Evolutionary conservation across 2,888 invertebrate genomes (phyloP).

Genomic region (Tenthredo scrophulariae): DNA sequence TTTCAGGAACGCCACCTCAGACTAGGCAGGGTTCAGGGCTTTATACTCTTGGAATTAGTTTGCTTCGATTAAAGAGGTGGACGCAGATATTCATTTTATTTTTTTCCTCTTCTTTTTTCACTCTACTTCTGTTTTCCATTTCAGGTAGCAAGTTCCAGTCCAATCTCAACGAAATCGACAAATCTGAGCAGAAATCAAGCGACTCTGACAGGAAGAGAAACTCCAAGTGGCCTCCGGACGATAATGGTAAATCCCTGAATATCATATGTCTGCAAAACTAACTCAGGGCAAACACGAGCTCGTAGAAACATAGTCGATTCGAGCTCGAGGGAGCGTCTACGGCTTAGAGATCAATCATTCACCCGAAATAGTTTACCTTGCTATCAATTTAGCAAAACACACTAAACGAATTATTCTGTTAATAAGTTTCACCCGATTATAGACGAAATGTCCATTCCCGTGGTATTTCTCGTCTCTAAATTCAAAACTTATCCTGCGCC

Average conservation of each 20-base stretch:
- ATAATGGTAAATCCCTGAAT: slow-evolving; percentile 48
- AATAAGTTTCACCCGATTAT: background rate
- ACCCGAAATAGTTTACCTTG: background rate
- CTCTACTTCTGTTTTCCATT: slow-evolving; percentile 61
- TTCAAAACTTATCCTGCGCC: background rate
- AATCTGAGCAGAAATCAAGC: slow-evolving; percentile 77
- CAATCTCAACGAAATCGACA: slow-evolving; percentile 77
- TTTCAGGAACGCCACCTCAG: slow-evolving; percentile 17
- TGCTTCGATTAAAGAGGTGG: background rate
- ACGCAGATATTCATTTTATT: background rate
- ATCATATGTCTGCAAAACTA: background rate
- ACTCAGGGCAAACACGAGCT: background rate
- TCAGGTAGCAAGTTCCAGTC: slow-evolving; percentile 75
- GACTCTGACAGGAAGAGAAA: slow-evolving; percentile 72
- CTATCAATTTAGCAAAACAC: background rate
- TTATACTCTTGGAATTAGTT: background rate
- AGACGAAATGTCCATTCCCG: background rate
- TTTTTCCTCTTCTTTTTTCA: background rate
- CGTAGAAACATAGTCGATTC: background rate
- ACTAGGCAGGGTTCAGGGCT: background rate
- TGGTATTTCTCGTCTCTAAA: background rate
- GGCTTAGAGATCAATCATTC: background rate
- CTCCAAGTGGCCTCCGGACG: slow-evolving; percentile 69
- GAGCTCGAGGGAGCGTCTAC: background rate
- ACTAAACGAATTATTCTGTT: background rate